A percentile compares a stretch with the other conserved stretches of the same genome.
phyloP scores from a whole-genome alignment of 2,888 invertebrate species.

The Epinotia ramella region DNA sequence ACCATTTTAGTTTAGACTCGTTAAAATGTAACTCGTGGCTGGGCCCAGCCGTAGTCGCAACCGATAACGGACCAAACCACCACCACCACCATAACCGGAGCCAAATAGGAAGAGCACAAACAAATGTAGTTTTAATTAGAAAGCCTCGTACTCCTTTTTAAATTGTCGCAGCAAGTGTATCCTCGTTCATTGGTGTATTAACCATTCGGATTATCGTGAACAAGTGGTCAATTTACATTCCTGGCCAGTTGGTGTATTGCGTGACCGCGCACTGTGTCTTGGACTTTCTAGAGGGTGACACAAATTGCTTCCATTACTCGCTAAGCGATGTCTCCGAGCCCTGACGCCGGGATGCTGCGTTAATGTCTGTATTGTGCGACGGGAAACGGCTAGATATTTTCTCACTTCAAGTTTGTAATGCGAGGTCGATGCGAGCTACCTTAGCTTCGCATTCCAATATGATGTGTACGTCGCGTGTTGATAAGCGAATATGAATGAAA shows the following conservation, averaged over 20 bases:
- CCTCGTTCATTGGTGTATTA: constrained; percentile 28
- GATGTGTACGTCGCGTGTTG: neutral
- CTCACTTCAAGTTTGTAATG: neutral
- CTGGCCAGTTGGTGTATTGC: constrained; percentile 49
- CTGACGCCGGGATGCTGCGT: constrained; percentile 14
- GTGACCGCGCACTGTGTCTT: constrained; percentile 41
- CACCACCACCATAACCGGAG: no score
- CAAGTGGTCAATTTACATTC: constrained; percentile 50
- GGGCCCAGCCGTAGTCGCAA: neutral
- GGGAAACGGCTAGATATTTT: constrained; percentile 9
- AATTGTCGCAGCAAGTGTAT: constrained; percentile 2
- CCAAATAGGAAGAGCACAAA: neutral
- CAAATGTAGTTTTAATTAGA: neutral
- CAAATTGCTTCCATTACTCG: constrained; percentile 60
- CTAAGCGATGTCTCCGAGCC: constrained; percentile 48
- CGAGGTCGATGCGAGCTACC: neutral
- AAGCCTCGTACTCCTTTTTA: neutral
- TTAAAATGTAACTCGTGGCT: neutral
- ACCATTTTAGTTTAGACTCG: neutral
- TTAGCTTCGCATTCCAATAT: neutral
- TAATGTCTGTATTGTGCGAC: constrained; percentile 17
- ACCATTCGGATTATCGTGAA: constrained; percentile 49
- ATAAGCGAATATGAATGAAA: neutral
- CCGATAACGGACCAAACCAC: no score
- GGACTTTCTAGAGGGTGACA: constrained; percentile 51